Evolutionary conservation across 2,888 invertebrate species (phyloP).

Genomic region (Fissipunctia ypsillon): DNA sequence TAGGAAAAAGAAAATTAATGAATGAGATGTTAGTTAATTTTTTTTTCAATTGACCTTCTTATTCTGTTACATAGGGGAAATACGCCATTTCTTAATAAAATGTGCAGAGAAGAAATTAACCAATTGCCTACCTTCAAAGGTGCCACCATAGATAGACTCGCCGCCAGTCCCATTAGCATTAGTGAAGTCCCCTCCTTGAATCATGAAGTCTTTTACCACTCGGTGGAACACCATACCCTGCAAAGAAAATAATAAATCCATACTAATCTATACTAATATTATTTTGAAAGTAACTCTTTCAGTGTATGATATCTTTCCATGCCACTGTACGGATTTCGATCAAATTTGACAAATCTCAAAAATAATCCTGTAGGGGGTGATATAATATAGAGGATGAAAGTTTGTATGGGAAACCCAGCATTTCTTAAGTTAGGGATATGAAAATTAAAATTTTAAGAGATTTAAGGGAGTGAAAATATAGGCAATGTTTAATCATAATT

Average conservation of each 20-base stretch:
- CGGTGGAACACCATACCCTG: constrained; percentile 96
- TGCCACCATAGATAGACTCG: constrained; percentile 99
- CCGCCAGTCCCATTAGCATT: constrained; percentile 99
- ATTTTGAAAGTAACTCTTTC: no score
- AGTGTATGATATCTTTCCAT: no score
- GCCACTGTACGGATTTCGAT: no score
- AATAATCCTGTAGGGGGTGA: no score
- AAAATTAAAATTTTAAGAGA: no score
- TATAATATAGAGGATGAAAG: no score
- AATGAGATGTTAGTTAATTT: neutral
- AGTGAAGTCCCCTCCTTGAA: constrained; percentile 97
- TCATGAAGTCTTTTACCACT: constrained; percentile 99
- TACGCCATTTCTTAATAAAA: neutral
- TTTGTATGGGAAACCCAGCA: no score
- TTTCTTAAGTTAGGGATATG: no score
- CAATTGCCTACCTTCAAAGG: constrained; percentile 97
- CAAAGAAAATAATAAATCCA: constrained; percentile 31
- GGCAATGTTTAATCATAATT: no score
- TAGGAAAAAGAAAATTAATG: neutral
- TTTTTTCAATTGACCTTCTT: neutral
- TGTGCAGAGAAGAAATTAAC: neutral
- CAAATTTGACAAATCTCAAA: no score
- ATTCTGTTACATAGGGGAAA: neutral
- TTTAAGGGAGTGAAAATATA: no score
- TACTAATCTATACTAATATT: no score